Evolutionary conservation across 2,113 vertebrate species (phyloP), one percentile per base, ranked within the genome.

Genomic region (Takifugu bimaculatus): DNA sequence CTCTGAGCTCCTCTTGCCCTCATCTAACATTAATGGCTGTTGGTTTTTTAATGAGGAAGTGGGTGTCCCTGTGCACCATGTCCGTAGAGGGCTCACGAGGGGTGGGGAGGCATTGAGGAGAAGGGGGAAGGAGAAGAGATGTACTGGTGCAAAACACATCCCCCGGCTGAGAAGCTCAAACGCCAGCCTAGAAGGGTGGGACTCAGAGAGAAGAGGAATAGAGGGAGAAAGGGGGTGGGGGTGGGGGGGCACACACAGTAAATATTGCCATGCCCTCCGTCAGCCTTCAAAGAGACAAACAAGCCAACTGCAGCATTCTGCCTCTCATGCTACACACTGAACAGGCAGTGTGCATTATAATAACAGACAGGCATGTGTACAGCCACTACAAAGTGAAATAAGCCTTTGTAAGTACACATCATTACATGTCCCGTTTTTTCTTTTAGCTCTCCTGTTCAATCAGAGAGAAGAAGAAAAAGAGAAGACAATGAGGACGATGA

Each of bases 11-110:
- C 69, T 85, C 79, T 85, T 80, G 63, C 80, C 83, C 81, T 92
- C 88, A 93, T 91, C 86, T 85, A 93, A 93, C 89, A 93, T 93
- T 91, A 91, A 91, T 90, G 79, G 69, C 54, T 80, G 77, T 79
- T 91, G 88, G 77, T 90, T 89, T 91, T 92, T 88, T 88, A 92
- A 93, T 88, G 77, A 85, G 76, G 82, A 89, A 82, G 78, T 87
- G 80, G 79, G 72, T 79, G 85, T 90, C 87, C 83, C 87, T 88
- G 69, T 86, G 84, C 81, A 77, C 72, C 13, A 3, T 71, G 81
- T 81, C 76, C 68, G 50, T 63, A 50, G 74, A 85, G 81, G 81
- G 76, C 63, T 79, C 65, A 69, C 60, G 43, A 62, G 57, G 48
- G 42, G 25, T n/a, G 13, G 3, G 4, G 53, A 39, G 47, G 5